These are phyloP conservation scores for Caenorhabditis sp. DNA, from an alignment of 2,888 invertebrate genomes.

Conservation along the genomic window DNA sequence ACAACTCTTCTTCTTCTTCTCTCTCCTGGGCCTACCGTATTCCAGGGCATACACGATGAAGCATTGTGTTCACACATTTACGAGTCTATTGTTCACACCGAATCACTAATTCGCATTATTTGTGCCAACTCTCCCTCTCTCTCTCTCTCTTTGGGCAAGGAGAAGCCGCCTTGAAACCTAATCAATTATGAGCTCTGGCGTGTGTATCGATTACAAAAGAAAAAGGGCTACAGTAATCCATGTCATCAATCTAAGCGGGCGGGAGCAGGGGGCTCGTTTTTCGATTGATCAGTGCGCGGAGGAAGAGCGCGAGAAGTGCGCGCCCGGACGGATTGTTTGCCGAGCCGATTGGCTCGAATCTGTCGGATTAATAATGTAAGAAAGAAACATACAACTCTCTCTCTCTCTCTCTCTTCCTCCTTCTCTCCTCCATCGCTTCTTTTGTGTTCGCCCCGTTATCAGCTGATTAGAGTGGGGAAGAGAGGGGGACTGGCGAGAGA, in stretches of 20 bases:
- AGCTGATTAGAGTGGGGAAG: neutral
- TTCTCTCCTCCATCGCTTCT: too few species aligned
- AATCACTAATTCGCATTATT: conserved; percentile 34
- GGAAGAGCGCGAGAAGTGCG: conserved; percentile 11
- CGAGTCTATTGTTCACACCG: conserved; percentile 48
- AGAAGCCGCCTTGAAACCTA: neutral
- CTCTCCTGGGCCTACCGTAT: conserved; percentile 15
- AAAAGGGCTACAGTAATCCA: conserved; percentile 4
- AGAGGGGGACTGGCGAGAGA: neutral
- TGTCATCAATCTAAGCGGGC: neutral
- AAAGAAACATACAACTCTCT: conserved; percentile 15
- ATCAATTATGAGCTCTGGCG: conserved; percentile 51
- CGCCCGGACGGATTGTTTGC: conserved; percentile 35
- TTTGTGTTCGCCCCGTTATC: conserved; percentile 4
- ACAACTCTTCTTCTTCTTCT: conserved; percentile 1
- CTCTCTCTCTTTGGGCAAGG: too few species aligned
- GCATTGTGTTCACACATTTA: conserved; percentile 51
- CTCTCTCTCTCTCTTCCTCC: conserved; percentile 1
- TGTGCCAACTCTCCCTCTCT: conserved; percentile 16
- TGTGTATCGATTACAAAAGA: too few species aligned
- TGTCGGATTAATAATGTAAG: conserved; percentile 52
- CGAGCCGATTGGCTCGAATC: conserved; percentile 52
- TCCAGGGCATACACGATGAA: conserved; percentile 11
- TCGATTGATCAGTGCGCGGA: conserved; percentile 1
- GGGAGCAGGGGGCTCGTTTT: neutral